A percentile compares a stretch with the other conserved stretches of the same genome.
phyloP scores from a whole-genome alignment of 2,888 invertebrate genomes.

The Drosophila formosana region DNA sequence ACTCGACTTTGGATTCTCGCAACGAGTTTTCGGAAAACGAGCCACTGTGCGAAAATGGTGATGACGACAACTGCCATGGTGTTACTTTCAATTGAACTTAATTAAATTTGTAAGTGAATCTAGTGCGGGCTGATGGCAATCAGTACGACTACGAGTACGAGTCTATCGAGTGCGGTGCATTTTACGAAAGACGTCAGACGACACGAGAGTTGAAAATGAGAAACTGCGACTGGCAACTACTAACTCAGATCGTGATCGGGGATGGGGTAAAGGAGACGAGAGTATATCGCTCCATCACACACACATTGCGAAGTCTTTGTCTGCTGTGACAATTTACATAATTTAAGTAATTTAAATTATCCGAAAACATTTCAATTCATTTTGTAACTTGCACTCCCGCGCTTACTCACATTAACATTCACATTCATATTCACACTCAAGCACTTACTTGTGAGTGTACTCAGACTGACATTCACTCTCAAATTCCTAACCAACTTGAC shows the following conservation, averaged over 20 bases:
- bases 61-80: slow-evolving; percentile 61
- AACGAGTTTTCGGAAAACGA: slow-evolving; percentile 8
- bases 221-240: slow-evolving; percentile 37
- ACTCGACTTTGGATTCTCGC: too few relatives aligned
- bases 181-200: slow-evolving; percentile 32
- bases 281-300: slow-evolving; percentile 27
- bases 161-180: slow-evolving; percentile 39
- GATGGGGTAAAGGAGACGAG: slow-evolving; percentile 12
- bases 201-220: slow-evolving; percentile 55
- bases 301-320: slow-evolving; percentile 61
- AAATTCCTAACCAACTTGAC: slow-evolving; percentile 22
- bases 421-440: slow-evolving; percentile 17
- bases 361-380: slow-evolving; percentile 80
- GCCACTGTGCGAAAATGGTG: slow-evolving; percentile 12
- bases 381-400: slow-evolving; percentile 59
- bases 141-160: slow-evolving; percentile 19
- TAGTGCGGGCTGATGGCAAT: slow-evolving; percentile 79
- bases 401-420: slow-evolving; percentile 17
- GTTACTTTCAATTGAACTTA: slow-evolving; percentile 85
- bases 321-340: slow-evolving; percentile 83
- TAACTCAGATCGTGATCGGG: slow-evolving; percentile 7
- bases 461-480: slow-evolving; percentile 12
- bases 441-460: slow-evolving; percentile 6
- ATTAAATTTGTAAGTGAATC: slow-evolving; percentile 86
- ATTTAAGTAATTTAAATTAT: slow-evolving; percentile 83